These are phyloP conservation scores for Epizoanthus illoricatus DNA, from an alignment of 92 coral and sea anemone genomes.

Conservation along the genomic window DNA sequence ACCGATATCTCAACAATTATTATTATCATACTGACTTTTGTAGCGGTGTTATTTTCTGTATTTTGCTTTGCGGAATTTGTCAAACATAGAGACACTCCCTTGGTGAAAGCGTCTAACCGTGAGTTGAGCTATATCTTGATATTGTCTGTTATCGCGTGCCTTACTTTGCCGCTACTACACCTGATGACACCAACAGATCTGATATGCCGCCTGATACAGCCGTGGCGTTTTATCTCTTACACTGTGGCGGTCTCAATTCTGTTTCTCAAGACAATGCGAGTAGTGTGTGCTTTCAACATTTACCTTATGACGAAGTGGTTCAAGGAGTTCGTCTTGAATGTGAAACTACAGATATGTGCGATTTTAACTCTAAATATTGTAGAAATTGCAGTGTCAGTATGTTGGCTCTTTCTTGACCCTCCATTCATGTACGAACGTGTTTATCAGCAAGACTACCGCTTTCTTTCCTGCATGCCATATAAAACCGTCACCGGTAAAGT, in stretches of 20 bases:
- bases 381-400: slow-evolving; percentile 35
- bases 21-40: slow-evolving; percentile 15
- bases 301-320: no score
- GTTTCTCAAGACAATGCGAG: slow-evolving; percentile 46
- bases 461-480: slow-evolving; percentile 56
- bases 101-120: slow-evolving; percentile 54
- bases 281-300: slow-evolving; percentile 53
- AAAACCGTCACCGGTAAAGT: slow-evolving; percentile 35
- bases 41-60: neutral
- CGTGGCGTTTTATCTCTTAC: slow-evolving; percentile 46
- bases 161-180: slow-evolving; percentile 42
- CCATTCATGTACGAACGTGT: slow-evolving; percentile 48
- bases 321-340: no score
- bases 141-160: slow-evolving; percentile 28
- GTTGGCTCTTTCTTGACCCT: slow-evolving; percentile 65
- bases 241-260: slow-evolving; percentile 41
- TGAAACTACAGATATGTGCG: no score
- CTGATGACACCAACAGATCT: slow-evolving; percentile 35
- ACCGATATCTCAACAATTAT: slow-evolving; percentile 43
- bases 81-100: slow-evolving; percentile 43
- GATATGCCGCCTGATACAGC: slow-evolving; percentile 10
- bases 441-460: slow-evolving; percentile 54
- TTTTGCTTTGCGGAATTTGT: slow-evolving; percentile 1
- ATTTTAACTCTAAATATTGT: neutral
- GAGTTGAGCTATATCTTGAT: slow-evolving; percentile 50